These are phyloP conservation scores for Pogonomyrmex californicus DNA, from an alignment of 1,140 invertebrate genomes.

Conservation along the genomic window DNA sequence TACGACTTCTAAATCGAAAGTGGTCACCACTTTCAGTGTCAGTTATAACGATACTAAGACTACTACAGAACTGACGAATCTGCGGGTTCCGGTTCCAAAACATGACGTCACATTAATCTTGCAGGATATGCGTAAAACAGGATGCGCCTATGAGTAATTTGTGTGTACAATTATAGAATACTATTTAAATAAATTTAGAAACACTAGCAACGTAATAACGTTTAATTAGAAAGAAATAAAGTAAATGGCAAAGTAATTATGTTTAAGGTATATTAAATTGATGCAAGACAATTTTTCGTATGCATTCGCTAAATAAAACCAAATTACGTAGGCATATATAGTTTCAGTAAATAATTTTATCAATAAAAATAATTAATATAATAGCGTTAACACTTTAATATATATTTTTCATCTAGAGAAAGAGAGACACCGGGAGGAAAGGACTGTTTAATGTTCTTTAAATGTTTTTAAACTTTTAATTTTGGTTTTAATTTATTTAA, in stretches of 20 bases:
- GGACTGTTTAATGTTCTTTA: not conserved
- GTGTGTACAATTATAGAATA: slow-evolving; percentile 17
- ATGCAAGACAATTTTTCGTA: not conserved
- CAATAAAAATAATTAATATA: not conserved
- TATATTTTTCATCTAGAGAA: not conserved
- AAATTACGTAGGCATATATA: not conserved
- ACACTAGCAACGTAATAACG: not conserved
- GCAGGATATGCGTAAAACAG: slow-evolving; percentile 81
- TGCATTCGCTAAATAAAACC: not conserved
- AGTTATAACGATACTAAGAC: slow-evolving; percentile 57
- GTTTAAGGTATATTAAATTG: not conserved
- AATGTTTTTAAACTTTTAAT: not conserved
- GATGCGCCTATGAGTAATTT: slow-evolving; percentile 80
- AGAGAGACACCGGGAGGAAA: not conserved
- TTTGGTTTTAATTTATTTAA: not conserved
- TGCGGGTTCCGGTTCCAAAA: slow-evolving; percentile 56
- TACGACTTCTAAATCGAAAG: slow-evolving; percentile 25
- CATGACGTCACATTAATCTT: slow-evolving; percentile 71
- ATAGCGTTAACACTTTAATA: not conserved
- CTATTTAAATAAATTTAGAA: slow-evolving; percentile 55
- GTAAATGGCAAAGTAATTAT: not conserved
- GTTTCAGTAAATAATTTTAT: not conserved
- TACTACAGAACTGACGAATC: slow-evolving; percentile 18
- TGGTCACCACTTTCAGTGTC: slow-evolving; percentile 33
- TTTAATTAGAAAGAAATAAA: not conserved